Base-by-base conservation (phyloP, 2,113 vertebrate species). In the Symphodus melops region DNA sequence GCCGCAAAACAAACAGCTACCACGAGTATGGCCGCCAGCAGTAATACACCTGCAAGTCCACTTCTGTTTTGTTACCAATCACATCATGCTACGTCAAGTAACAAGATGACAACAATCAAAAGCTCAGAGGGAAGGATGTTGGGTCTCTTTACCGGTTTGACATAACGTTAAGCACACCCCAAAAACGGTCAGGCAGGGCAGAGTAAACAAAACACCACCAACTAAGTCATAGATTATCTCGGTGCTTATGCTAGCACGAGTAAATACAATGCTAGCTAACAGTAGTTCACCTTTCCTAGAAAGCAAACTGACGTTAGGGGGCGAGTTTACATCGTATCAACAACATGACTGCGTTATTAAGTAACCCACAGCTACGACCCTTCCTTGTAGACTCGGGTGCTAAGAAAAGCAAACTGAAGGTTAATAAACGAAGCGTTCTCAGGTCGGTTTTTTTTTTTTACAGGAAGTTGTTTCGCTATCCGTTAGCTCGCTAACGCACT, bases 401-500 rank as follows among this genome's bases (percentile, higher is more conserved):
- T 5, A 5, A 49, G 4, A 3, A 28, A 28, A 51, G 41, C 36
- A 42, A 48, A 55, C 1, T 17, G n/a, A 36, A 66, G 14, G 42
- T 41, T 64, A 70, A 63, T n/a, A n/a, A n/a, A n/a, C n/a, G n/a
- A n/a, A n/a, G n/a, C n/a, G n/a, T n/a, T n/a, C n/a, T n/a, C 63
- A 20, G 53, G 53, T 12, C 37, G 52, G n/a, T n/a, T 67, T 79
- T 68, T 33, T 33, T 33, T 33, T 33, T 3, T 33, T 33, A 4
- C 69, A 76, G 87, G 90, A 89, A 89, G 86, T 83, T 37, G 21
- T 70, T 71, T 25, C 69, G 87, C 79, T 76, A 73, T 33, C 68
- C 58, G 84, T 65, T 71, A 68, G 39, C 76, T 33, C 46, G 46
- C 68, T 60, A 71, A 66, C 60, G 23, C 62, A 28, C 9, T 52